phyloP scores from a whole-genome alignment of 2,888 invertebrate species.

The Holacanthella duospinosa region DNA sequence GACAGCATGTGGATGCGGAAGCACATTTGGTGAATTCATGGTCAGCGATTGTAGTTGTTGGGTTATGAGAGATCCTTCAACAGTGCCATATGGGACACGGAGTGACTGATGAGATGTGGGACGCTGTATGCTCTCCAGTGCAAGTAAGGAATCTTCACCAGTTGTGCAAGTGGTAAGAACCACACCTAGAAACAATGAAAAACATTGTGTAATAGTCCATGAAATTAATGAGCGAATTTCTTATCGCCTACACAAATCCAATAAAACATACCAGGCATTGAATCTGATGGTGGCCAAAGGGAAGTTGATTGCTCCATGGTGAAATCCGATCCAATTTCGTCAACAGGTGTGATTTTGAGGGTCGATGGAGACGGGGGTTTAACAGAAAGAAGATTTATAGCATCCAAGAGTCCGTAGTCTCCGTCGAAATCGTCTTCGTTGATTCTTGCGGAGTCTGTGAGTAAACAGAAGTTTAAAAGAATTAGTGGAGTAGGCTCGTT shows the following conservation, averaged over 20 bases:
- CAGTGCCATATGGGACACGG: slow-evolving; percentile 29
- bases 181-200: slow-evolving; percentile 21
- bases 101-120: slow-evolving; percentile 24
- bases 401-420: slow-evolving; percentile 36
- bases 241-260: no score
- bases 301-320: slow-evolving; percentile 24
- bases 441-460: background rate
- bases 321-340: slow-evolving; percentile 31
- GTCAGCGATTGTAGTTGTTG: slow-evolving; percentile 1
- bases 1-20: slow-evolving; percentile 9
- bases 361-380: slow-evolving; percentile 30
- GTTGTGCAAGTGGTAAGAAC: slow-evolving; percentile 35
- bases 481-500: no score
- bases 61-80: slow-evolving; percentile 3
- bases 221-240: no score
- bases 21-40: background rate
- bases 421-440: slow-evolving; percentile 9
- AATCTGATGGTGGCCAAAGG: slow-evolving; percentile 35
- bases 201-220: background rate
- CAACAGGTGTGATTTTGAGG: slow-evolving; percentile 21
- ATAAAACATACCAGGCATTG: slow-evolving; percentile 31
- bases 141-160: slow-evolving; percentile 23
- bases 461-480: background rate
- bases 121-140: slow-evolving; percentile 25
- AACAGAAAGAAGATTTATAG: slow-evolving; percentile 35